Conservation (phyloP, 30 jellyfish, hydroid and myxozoan species). For the Turritopsis rubra region DNA sequence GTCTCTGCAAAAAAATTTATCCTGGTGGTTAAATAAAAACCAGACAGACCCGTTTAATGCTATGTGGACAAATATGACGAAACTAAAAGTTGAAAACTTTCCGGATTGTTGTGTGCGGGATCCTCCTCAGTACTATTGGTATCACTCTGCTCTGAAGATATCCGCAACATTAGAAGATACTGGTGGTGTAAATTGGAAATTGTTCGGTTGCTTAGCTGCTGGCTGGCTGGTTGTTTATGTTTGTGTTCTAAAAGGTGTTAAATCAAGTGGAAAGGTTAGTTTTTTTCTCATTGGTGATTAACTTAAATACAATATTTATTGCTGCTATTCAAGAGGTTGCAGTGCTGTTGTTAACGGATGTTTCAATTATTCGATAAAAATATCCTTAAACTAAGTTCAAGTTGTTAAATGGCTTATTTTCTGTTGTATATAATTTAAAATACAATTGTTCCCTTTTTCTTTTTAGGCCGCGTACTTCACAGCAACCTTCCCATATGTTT, state of each 20-base stretch:
- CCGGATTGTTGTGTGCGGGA: slow-evolving; percentile 73
- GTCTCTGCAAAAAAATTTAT: slow-evolving; percentile 23
- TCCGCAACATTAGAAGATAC: slow-evolving; percentile 40
- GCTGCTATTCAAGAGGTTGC: background rate
- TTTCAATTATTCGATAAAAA: too few species aligned
- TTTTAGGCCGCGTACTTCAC: slow-evolving; percentile 91
- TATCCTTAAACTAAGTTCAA: too few species aligned
- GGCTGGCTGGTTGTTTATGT: slow-evolving; percentile 79
- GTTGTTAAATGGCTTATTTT: too few species aligned
- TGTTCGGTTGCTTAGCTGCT: slow-evolving; percentile 70
- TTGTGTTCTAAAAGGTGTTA: slow-evolving; percentile 85
- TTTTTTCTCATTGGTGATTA: background rate
- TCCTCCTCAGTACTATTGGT: slow-evolving; percentile 79
- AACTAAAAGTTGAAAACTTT: slow-evolving; percentile 33
- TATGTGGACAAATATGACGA: slow-evolving; percentile 33
- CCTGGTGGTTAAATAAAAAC: slow-evolving; percentile 19
- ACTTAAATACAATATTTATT: background rate
- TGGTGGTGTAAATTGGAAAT: slow-evolving; percentile 72
- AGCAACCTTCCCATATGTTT: slow-evolving; percentile 92
- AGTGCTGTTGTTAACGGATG: too few species aligned
- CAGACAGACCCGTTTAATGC: background rate
- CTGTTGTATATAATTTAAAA: too few species aligned
- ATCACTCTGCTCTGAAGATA: slow-evolving; percentile 55
- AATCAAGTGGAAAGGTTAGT: slow-evolving; percentile 83
- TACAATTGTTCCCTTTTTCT: slow-evolving; percentile 13